A percentile compares a stretch with the other conserved stretches of the same genome.
Evolutionary conservation across 2,888 invertebrate species (phyloP).

Genomic region (Ochropleura plecta): DNA sequence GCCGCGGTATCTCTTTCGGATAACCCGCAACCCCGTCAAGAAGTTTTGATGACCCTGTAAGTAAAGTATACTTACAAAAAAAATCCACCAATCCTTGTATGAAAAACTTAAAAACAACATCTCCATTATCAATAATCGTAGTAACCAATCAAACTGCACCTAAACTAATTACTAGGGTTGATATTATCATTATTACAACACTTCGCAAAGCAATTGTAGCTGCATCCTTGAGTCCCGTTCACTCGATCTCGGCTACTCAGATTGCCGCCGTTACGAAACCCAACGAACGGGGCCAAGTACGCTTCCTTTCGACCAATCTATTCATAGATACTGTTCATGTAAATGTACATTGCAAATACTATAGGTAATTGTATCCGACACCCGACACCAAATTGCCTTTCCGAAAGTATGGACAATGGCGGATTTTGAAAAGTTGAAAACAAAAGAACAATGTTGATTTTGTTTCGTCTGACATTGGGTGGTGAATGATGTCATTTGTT

Average conservation of each 20-base stretch:
- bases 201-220: conserved; percentile 69
- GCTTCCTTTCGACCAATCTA: conserved; percentile 80
- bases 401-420: conserved; percentile 45
- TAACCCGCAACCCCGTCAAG: no score
- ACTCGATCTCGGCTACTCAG: conserved; percentile 74
- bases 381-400: conserved; percentile 20
- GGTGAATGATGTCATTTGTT: conserved; percentile 1
- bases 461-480: conserved; percentile 9
- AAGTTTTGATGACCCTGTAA: no score
- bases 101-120: conserved; percentile 2
- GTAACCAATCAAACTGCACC: conserved; percentile 20
- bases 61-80: not conserved
- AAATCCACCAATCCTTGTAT: not conserved
- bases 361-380: conserved; percentile 52
- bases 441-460: conserved; percentile 48
- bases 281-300: conserved; percentile 82
- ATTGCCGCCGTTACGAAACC: conserved; percentile 76
- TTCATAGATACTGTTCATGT: conserved; percentile 61
- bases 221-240: conserved; percentile 77
- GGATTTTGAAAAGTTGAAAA: conserved; percentile 26
- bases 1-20: no score
- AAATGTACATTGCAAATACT: conserved; percentile 57
- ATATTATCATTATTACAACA: conserved; percentile 60
- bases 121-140: conserved; percentile 33
- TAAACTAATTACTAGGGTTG: conserved; percentile 50